These are phyloP conservation scores for Andrena fulva DNA, from an alignment of 2,888 invertebrate species.

Conservation along the genomic window DNA sequence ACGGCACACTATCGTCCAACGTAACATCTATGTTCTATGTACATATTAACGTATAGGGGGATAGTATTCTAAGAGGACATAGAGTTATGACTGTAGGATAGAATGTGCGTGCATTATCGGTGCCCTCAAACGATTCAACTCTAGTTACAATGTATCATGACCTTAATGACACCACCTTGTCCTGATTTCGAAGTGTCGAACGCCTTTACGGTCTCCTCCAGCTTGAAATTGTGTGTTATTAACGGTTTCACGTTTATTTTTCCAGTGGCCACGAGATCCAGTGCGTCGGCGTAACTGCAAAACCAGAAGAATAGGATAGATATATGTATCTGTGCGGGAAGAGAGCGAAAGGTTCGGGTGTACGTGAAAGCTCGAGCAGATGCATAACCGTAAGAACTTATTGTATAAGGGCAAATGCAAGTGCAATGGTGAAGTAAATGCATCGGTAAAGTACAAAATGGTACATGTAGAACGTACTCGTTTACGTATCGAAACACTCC, in stretches of 20 bases:
- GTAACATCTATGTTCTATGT: too few species aligned
- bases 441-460: background rate
- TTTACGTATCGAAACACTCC: constrained; percentile 98
- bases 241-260: constrained; percentile 92
- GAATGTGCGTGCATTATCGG: background rate
- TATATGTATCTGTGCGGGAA: too few species aligned
- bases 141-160: constrained; percentile 91
- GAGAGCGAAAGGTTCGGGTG: too few species aligned
- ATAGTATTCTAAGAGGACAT: too few species aligned
- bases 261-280: constrained; percentile 91
- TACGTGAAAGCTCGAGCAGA: too few species aligned
- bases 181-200: constrained; percentile 93
- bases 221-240: constrained; percentile 92
- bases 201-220: constrained; percentile 92
- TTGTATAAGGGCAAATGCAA: too few species aligned
- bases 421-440: too few species aligned
- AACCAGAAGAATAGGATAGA: background rate
- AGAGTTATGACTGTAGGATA: background rate
- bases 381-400: too few species aligned
- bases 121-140: background rate
- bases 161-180: constrained; percentile 92
- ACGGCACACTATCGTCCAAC: background rate
- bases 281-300: constrained; percentile 91
- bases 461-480: constrained; percentile 87
- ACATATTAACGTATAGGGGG: background rate